Evolutionary conservation across 1,140 invertebrate genomes (phyloP), one percentile per base, ranked within the genome.

Genomic region (Sarcophaga bullata): DNA sequence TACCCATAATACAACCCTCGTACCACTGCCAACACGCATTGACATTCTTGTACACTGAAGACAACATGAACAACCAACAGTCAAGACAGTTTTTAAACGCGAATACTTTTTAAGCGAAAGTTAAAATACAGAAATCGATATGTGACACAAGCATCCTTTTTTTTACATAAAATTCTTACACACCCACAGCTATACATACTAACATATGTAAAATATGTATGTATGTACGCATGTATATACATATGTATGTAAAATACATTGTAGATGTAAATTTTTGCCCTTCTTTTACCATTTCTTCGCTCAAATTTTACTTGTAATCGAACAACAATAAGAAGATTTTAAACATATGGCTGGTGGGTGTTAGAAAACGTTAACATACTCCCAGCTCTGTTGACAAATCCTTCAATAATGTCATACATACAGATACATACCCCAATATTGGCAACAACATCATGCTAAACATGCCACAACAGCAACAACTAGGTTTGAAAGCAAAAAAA

Each of bases 101-200:
- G 75, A 48, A 78, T 78, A 19, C 49, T 52, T 52, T 78, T 78
- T 19, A 78, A 78, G 75, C 75, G 75, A 78, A 78, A 78, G 75
- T 78, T 78, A 78, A 78, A 78, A 50, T 25, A 25, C 37, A 78
- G 10, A 78, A 78, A 78, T 78, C 75, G 75, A 78, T 78, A 78
- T 78, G 75, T 78, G 48, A 78, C 62, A 68, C 62, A 68, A 68
- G 62, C 62, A 68, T 68, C 62, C 62, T 68, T 68, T 68, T 68
- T 68, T 68, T 68, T 9, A 10, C 54, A 58, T 58, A 58, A 13
- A 58, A n/a, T 37, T 2, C 25, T 37, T 37, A 37, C 25, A 37
- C 25, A 37, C 25, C 25, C 25, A 37, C 4, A 2, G 25, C 25
- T 37, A 37, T 37, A 58, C 62, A 68, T 68, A 68, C 17, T 25